Percentiles rank a stretch among this genome's conserved stretches.
These are phyloP conservation scores for Oreochromis mossambicus DNA, from an alignment of 2,797 vertebrate genomes.

Conservation along the genomic window DNA sequence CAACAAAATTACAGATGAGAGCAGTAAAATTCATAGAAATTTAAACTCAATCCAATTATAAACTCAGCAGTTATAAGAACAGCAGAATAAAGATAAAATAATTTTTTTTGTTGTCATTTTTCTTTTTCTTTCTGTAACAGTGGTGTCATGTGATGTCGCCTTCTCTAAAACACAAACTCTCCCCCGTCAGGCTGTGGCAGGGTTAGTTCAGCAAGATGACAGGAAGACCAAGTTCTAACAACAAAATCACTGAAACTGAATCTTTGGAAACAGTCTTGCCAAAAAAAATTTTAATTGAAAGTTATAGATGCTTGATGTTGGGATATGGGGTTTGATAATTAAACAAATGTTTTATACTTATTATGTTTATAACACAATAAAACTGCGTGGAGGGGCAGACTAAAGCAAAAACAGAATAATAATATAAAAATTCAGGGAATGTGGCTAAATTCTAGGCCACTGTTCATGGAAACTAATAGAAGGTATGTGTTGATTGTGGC, in stretches of 20 bases:
- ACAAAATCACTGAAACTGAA: neutral
- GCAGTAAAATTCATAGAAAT: neutral
- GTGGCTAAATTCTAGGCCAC: neutral
- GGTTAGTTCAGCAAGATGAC: neutral
- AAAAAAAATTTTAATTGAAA: rapidly evolving
- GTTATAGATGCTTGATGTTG: neutral
- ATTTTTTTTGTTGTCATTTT: neutral
- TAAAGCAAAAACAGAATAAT: neutral
- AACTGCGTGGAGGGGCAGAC: neutral
- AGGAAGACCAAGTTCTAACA: neutral
- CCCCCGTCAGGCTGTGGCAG: neutral
- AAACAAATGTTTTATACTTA: neutral
- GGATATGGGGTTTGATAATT: neutral
- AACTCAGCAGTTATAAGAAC: neutral
- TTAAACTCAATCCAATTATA: neutral
- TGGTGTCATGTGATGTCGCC: neutral
- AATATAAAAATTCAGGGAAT: neutral
- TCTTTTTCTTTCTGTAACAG: neutral
- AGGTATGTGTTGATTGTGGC: neutral
- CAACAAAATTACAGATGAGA: neutral
- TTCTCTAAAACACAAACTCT: neutral
- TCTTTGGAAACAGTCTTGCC: neutral
- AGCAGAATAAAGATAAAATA: neutral
- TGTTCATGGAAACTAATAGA: neutral
- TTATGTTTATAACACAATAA: neutral